Percentiles rank a stretch among this genome's conserved stretches.
Conservation (phyloP, 1,140 invertebrate genomes). For the Augochlora pura region DNA sequence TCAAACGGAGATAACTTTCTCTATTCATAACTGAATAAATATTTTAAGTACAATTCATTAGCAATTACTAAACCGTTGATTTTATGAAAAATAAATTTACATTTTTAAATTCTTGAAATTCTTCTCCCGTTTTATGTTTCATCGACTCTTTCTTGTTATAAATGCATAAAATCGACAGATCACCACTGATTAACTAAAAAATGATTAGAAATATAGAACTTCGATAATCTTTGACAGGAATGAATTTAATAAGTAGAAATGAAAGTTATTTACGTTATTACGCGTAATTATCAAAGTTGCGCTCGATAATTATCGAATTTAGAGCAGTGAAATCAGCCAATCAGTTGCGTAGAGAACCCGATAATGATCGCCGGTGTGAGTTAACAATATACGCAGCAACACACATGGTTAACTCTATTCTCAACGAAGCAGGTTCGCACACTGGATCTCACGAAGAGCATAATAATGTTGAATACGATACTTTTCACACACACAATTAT, state of each 20-base stretch:
- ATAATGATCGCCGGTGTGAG: not conserved
- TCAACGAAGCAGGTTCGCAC: not conserved
- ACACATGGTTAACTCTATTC: not conserved
- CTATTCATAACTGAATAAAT: too few species aligned
- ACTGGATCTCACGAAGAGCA: not conserved
- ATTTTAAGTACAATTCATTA: too few species aligned
- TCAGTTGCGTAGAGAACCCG: not conserved
- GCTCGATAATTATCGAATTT: not conserved
- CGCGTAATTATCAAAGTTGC: not conserved
- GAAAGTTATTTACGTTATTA: not conserved
- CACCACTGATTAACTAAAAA: too few species aligned
- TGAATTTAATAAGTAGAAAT: not conserved
- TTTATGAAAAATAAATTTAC: too few species aligned
- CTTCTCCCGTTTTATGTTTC: too few species aligned
- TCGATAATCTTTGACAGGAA: not conserved
- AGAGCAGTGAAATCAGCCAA: constrained; percentile 1
- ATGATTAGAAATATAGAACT: not conserved
- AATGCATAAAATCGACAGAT: too few species aligned
- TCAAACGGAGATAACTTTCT: too few species aligned
- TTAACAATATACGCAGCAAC: not conserved
- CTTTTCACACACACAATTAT: not conserved
- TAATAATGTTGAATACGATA: not conserved
- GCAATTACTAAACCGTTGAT: too few species aligned
- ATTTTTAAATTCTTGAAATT: too few species aligned
- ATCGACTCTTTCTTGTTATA: too few species aligned